Base-by-base conservation (phyloP, 1,140 invertebrate species). In the Lasioglossum albipes region DNA sequence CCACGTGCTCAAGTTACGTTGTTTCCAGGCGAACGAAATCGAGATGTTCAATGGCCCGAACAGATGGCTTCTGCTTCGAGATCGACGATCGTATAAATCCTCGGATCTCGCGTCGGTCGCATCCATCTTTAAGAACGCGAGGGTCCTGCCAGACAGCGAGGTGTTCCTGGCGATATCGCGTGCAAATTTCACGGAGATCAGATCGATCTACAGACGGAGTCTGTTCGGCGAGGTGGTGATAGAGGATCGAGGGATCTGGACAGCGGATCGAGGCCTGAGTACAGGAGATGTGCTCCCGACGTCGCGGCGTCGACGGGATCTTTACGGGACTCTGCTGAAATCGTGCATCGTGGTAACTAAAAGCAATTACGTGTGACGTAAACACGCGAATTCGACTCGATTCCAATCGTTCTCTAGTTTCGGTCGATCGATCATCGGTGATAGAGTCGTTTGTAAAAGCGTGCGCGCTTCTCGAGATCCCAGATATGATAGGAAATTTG, bases 51-150 rank as follows among this genome's bases (percentile, higher is more conserved):
- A 81, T 0, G 86, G 87, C 1, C 91, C 91, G 10, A 79, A 59
- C 0, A 91, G 84, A n/a, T 92, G 91, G 91, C 72, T 91, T 12
- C 41, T 92, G 9, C 49, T 91, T 3, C 87, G 85, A 74, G 83
- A 89, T 74, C 59, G 36, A 12, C 70, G 78, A 9, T 41, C 3
- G 3, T 12, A 20, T 6, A 64, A 81, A 64, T n/a, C 57, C 18
- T 10, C 10, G 20, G 76, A 81, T 59, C 57, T 20, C 7, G 45
- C 27, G n/a, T 18, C 42, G 22, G 42, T 74, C 10, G 20, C 79
- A 12, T 13, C 70, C 22, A 49, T 68, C 20, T 91, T 92, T n/a
- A 2, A 45, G 0, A 1, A 73, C 10, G 78, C 88, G 2, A 52
- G 70, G 0, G 79, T 88, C 4, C 87, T 84, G 45, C 90, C 90